Evolutionary conservation across 1,140 invertebrate genomes (phyloP).

Genomic region (Lucilia cuprina): DNA sequence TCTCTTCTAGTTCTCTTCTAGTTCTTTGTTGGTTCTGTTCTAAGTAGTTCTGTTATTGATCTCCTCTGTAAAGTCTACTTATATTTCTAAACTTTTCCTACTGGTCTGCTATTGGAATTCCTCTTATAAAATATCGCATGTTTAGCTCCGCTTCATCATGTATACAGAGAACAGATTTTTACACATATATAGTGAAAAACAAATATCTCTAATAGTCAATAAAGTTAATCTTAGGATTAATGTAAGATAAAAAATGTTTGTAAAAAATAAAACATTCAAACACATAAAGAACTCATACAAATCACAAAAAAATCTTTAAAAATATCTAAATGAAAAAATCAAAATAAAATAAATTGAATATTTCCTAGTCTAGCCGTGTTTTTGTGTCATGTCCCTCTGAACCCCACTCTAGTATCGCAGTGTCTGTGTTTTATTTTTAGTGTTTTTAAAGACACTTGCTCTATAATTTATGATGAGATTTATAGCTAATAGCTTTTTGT

Average conservation of each 20-base stretch:
- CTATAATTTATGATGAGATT: constrained; percentile 6
- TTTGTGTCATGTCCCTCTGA: background rate
- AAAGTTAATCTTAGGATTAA: constrained; percentile 4
- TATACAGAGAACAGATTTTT: too few relatives aligned
- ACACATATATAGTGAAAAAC: background rate
- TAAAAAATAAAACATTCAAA: background rate
- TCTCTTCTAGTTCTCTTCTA: too few relatives aligned
- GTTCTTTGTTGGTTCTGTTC: too few relatives aligned
- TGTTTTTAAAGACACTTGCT: background rate
- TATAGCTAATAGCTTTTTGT: background rate
- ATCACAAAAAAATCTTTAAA: background rate
- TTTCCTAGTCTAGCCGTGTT: background rate
- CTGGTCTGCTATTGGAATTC: too few relatives aligned
- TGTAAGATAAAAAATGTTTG: background rate
- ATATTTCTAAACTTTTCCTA: too few relatives aligned
- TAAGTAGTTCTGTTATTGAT: too few relatives aligned
- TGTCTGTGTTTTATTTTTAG: background rate
- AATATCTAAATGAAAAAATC: background rate
- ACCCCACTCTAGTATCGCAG: background rate
- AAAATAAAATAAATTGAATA: background rate
- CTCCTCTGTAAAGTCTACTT: too few relatives aligned
- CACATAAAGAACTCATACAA: background rate
- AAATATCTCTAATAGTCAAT: background rate
- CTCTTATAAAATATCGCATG: too few relatives aligned
- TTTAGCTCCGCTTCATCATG: too few relatives aligned